Conservation (phyloP, 2,797 vertebrate genomes). For the Eurystomus glaucurus region DNA sequence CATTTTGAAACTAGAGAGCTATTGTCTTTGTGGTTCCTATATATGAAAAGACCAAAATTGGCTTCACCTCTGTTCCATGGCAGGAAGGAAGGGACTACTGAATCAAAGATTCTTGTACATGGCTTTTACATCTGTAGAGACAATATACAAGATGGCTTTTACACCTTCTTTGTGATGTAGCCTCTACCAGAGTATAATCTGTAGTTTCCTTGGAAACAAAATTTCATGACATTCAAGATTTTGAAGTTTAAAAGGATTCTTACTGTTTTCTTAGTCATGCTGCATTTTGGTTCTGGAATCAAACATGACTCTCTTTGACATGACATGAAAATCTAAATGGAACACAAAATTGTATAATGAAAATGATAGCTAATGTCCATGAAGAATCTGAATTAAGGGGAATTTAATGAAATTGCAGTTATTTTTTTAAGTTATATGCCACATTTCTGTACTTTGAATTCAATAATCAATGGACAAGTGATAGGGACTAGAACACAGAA, state of each 20-base stretch:
- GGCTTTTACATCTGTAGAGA: background rate
- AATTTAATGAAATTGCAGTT: background rate
- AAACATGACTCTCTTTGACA: background rate
- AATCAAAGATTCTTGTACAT: background rate
- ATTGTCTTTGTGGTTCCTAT: background rate
- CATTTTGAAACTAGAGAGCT: background rate
- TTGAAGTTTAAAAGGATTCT: slow-evolving; percentile 25
- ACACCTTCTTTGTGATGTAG: background rate
- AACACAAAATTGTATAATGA: background rate
- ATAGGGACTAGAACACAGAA: background rate
- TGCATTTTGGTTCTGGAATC: background rate
- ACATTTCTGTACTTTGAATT: background rate
- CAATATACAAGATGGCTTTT: slow-evolving; percentile 10
- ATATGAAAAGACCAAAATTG: background rate
- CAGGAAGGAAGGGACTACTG: background rate
- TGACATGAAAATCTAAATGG: background rate
- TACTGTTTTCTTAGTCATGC: background rate
- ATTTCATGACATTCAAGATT: slow-evolving; percentile 19
- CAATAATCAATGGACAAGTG: background rate
- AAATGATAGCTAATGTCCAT: background rate
- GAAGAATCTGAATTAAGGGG: background rate
- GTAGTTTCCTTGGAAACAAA: slow-evolving; percentile 62
- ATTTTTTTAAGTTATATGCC: background rate
- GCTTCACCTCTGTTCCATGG: background rate
- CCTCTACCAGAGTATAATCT: slow-evolving; percentile 9